phyloP scores from a whole-genome alignment of 1,140 invertebrate genomes.

The Luehdorfia chinensis region DNA sequence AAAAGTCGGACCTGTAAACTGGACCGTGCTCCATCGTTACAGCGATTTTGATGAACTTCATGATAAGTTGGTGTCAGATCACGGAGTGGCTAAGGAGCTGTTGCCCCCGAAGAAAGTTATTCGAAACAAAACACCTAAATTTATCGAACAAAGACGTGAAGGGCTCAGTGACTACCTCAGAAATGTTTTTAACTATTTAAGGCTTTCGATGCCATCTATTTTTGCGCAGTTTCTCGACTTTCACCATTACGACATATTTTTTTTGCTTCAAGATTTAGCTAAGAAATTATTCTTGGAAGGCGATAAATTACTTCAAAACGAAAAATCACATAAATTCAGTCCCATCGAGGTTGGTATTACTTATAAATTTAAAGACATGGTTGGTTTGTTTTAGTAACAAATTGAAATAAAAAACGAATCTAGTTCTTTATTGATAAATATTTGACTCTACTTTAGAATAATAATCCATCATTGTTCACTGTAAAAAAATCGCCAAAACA shows the following conservation, averaged over 20 bases:
- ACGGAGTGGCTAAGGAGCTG: conserved; percentile 88
- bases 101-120: conserved; percentile 93
- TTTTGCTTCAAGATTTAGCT: conserved; percentile 87
- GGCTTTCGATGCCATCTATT: conserved; percentile 84
- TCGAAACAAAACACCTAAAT: conserved; percentile 82
- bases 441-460: conserved; percentile 12
- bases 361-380: conserved; percentile 1
- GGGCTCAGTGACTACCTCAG: conserved; percentile 90
- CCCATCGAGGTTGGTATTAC: conserved; percentile 83
- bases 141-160: conserved; percentile 89
- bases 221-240: conserved; percentile 89
- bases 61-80: conserved; percentile 86
- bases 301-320: conserved; percentile 79
- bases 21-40: conserved; percentile 91
- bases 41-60: conserved; percentile 93
- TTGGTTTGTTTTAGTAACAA: no score
- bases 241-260: conserved; percentile 89
- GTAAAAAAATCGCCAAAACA: no score
- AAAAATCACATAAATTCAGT: conserved; percentile 81
- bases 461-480: no score
- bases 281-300: conserved; percentile 84
- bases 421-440: background rate
- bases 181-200: conserved; percentile 84
- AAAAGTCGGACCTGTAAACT: conserved; percentile 83
- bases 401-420: no score